Conservation (phyloP, 2,797 vertebrate species). For the Diplodus sargus region DNA sequence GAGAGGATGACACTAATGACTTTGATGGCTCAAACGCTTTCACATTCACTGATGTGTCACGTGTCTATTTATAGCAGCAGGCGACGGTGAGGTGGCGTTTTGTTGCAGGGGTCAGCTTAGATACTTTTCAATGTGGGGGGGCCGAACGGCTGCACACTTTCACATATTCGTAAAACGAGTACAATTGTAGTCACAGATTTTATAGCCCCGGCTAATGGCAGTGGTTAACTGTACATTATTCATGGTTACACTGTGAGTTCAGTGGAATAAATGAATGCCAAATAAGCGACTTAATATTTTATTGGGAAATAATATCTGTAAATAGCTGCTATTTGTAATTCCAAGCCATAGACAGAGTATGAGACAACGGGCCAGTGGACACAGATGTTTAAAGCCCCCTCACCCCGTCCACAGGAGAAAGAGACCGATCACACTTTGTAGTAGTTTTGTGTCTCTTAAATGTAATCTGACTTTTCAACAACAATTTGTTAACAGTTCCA, state of each 20-base stretch:
- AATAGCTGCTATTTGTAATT: not conserved
- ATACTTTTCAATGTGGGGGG: not conserved
- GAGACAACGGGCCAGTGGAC: not conserved
- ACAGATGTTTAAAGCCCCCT: not conserved
- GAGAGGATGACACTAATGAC: not conserved
- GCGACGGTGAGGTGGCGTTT: not conserved
- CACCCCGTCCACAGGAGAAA: too few relatives aligned
- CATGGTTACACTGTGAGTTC: too few relatives aligned
- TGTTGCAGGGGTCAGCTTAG: not conserved
- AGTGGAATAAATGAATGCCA: too few relatives aligned
- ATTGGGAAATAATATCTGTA: not conserved
- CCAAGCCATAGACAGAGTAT: too few relatives aligned
- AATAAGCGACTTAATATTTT: too few relatives aligned
- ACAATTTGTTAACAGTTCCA: not conserved
- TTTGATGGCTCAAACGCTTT: conserved; percentile 2
- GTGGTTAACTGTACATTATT: too few relatives aligned
- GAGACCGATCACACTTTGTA: not conserved
- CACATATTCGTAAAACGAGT: too few relatives aligned
- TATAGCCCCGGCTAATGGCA: too few relatives aligned
- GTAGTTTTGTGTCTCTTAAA: not conserved
- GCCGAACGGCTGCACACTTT: not conserved
- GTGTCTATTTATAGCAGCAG: conserved; percentile 19
- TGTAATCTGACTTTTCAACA: not conserved
- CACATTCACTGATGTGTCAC: conserved; percentile 16
- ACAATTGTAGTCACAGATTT: too few relatives aligned